Base-by-base conservation (phyloP, 1,140 invertebrate genomes). In the Caerostris darwini region DNA sequence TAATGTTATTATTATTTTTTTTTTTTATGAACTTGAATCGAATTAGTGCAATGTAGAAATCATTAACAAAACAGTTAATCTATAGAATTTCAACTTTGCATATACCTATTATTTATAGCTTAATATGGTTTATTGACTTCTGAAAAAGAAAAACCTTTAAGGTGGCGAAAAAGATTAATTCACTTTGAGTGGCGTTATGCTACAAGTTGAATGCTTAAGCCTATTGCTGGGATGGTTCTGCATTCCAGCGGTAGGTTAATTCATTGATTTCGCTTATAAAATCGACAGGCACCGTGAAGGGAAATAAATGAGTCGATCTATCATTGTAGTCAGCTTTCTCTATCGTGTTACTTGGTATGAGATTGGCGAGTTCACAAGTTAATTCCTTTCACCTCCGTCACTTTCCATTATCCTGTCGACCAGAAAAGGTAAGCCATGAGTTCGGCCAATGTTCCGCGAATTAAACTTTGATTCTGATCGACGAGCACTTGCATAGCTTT, bases 251-350 rank as follows among this genome's bases (percentile, higher is more conserved):
- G 34, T 77, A 53, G 71, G 34, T 53, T 34, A 77, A 4, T 10
- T 77, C 71, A 77, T 77, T 77, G 71, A 77, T 77, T 77, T 77
- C 71, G 71, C 34, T 77, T 5, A 53, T 77, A 77, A 77, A 77
- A 77, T 77, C 19, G 34, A 77, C 71, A 77, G 5, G 50, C 53
- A 19, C 7, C 34, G 8, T 50, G 71, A 53, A 53, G 14, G 34
- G 71, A 77, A 53, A 77, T 77, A 77, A 77, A 53, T 77, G 71
- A 77, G 53, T 77, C 71, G 34, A 77, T 77, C 71, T 77, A 77
- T 77, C 71, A 77, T 77, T 53, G 71, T 10, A 53, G 71, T 77
- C 34, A 53, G 71, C 34, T 34, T 77, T 34, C 34, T 77, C 34
- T 7, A 77, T 77, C 71, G 12, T 50, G 34, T 77, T 77, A 50